Conservation (phyloP, 2,113 vertebrate species). For the Toxostoma redivivum region DNA sequence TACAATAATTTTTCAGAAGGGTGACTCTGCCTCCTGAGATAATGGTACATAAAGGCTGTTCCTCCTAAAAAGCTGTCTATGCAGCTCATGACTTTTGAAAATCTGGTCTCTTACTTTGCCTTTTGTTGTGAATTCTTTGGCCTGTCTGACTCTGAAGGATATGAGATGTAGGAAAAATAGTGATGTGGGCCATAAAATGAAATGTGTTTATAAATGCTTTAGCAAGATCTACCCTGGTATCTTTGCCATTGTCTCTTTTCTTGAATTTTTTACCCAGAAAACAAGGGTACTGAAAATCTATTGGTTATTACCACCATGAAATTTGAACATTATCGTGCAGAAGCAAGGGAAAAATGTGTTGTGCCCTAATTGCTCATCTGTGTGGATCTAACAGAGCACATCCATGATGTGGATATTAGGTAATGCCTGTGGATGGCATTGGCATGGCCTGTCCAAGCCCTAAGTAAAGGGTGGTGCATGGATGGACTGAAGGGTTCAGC, state of each 20-base stretch:
- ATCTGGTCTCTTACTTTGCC: background rate
- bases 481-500: background rate
- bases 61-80: background rate
- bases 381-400: background rate
- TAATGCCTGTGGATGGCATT: background rate
- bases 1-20: background rate
- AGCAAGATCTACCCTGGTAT: background rate
- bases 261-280: background rate
- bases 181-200: background rate
- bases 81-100: background rate
- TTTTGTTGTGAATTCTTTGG: background rate
- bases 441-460: background rate
- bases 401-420: background rate
- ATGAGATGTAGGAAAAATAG: background rate
- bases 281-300: background rate
- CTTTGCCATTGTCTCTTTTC: background rate
- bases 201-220: background rate
- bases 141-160: background rate
- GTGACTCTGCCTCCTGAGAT: background rate
- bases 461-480: background rate
- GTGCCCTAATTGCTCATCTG: background rate
- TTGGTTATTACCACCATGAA: background rate
- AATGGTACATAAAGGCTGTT: background rate
- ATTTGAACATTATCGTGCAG: background rate
- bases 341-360: background rate